Percentiles rank a stretch among this genome's conserved stretches.
Conservation (phyloP, 92 coral and sea anemone genomes). For the Zoanthus solanderi region DNA sequence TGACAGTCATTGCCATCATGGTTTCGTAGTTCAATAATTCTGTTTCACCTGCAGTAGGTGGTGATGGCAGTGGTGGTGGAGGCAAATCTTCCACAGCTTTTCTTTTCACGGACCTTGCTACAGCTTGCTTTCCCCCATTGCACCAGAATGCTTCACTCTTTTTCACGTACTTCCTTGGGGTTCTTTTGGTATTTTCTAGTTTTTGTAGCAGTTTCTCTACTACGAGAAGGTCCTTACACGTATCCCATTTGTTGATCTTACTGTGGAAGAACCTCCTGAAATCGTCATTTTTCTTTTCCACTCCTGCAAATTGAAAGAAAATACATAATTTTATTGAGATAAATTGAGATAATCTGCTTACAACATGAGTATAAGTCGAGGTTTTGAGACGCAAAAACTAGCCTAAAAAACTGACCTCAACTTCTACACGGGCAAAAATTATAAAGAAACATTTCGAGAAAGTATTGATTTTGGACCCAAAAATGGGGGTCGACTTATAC, state of each 20-base stretch:
- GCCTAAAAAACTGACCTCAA: no score
- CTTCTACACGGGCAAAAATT: no score
- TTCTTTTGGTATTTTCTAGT: slow-evolving; percentile 2
- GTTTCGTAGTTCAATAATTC: not conserved
- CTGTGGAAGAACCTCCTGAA: not conserved
- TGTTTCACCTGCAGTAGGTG: not conserved
- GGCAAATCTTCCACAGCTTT: not conserved
- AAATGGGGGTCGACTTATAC: no score
- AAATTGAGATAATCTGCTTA: not conserved
- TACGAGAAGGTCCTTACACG: not conserved
- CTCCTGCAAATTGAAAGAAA: not conserved
- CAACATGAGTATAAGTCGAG: not conserved
- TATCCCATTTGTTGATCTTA: not conserved
- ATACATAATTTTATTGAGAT: not conserved
- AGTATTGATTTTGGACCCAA: no score
- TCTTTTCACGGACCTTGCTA: slow-evolving; percentile 11
- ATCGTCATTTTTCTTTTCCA: not conserved
- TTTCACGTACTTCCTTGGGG: slow-evolving; percentile 20
- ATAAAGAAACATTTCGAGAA: not conserved
- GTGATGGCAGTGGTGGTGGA: slow-evolving; percentile 5
- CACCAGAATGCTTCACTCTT: slow-evolving; percentile 36
- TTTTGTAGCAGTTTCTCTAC: slow-evolving; percentile 35
- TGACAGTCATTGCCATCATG: not conserved
- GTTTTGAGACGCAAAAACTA: no score
- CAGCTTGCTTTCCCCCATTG: slow-evolving; percentile 44